phyloP scores from a whole-genome alignment of 2,797 vertebrate species.

The Hoplostethus mediterraneus region DNA sequence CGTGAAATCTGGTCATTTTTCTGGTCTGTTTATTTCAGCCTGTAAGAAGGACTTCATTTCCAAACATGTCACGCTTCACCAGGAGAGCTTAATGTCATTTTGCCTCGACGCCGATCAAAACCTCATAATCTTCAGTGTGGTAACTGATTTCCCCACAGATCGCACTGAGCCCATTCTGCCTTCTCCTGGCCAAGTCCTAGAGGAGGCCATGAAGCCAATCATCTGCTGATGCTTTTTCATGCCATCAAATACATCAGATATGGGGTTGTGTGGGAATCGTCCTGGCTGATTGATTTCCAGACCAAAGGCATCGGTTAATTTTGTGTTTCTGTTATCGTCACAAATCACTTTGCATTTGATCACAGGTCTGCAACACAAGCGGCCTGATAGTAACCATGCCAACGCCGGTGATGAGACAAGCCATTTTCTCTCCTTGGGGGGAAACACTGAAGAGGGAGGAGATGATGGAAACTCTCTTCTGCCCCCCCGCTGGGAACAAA shows the following conservation, averaged over 20 bases:
- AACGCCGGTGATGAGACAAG: not conserved
- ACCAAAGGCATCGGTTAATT: not conserved
- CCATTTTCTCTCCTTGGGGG: not conserved
- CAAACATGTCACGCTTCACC: conserved; percentile 61
- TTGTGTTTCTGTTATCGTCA: not conserved
- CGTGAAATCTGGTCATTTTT: conserved; percentile 23
- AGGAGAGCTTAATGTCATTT: conserved; percentile 26
- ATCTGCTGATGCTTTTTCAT: conserved; percentile 10
- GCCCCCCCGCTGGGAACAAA: no score
- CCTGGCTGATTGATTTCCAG: conserved; percentile 27
- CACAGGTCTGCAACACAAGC: not conserved
- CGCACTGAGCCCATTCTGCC: conserved; percentile 17
- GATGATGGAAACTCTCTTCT: not conserved
- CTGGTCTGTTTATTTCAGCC: conserved; percentile 15
- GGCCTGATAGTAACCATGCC: not conserved
- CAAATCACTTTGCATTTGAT: not conserved
- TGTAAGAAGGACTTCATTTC: conserved; percentile 44
- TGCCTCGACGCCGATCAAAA: conserved; percentile 19
- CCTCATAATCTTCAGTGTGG: not conserved
- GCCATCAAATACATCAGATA: not conserved
- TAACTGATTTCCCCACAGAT: conserved; percentile 5
- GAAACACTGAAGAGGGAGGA: not conserved
- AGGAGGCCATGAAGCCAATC: conserved; percentile 44
- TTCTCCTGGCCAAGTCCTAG: conserved; percentile 12
- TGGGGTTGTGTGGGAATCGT: not conserved